Conservation (phyloP, 2,888 invertebrate species). For the Lasiommata megera region DNA sequence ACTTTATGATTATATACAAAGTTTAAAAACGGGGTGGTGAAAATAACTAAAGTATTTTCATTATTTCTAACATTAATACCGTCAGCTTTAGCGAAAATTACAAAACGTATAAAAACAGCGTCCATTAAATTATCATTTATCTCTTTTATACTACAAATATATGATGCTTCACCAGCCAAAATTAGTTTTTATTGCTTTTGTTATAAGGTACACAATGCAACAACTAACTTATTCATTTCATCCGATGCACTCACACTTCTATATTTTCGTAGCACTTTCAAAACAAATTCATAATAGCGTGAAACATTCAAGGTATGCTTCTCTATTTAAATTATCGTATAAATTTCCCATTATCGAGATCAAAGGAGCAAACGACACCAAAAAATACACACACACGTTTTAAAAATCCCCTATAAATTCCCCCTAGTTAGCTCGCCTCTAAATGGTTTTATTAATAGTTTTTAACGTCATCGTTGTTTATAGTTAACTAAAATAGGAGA, state of each 20-base stretch:
- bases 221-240: not conserved
- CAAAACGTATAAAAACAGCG: not conserved
- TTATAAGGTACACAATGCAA: not conserved
- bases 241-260: not conserved
- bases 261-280: slow-evolving; percentile 5
- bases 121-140: not conserved
- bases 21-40: too few species aligned
- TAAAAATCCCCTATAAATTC: slow-evolving; percentile 30
- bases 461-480: not conserved
- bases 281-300: slow-evolving; percentile 27
- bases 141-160: not conserved
- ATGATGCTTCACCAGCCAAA: not conserved
- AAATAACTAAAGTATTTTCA: too few species aligned
- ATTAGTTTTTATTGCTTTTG: not conserved
- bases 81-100: not conserved
- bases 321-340: slow-evolving; percentile 32
- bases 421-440: slow-evolving; percentile 3
- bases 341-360: slow-evolving; percentile 29
- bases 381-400: slow-evolving; percentile 31
- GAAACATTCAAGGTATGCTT: slow-evolving; percentile 19
- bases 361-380: slow-evolving; percentile 28
- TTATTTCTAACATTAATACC: not conserved
- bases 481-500: not conserved
- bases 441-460: slow-evolving; percentile 24
- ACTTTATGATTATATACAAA: too few species aligned